Evolutionary conservation across 2,113 vertebrate species (phyloP).

Genomic region (Zosterops japonicus): DNA sequence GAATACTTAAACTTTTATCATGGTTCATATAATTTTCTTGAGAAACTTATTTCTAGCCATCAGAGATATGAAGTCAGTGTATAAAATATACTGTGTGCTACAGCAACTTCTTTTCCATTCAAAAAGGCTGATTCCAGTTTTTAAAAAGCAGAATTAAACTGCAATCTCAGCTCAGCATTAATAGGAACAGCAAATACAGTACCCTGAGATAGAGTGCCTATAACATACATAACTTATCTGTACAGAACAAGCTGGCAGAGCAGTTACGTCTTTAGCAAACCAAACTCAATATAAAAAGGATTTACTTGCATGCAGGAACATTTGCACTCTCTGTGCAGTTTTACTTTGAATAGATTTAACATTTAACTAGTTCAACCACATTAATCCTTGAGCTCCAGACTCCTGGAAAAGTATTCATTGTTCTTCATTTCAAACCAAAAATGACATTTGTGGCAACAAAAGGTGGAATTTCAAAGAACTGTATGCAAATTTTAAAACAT

Average conservation of each 20-base stretch:
- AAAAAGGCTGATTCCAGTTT: background rate
- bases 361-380: constrained; percentile 55
- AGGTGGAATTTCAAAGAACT: constrained; percentile 29
- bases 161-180: constrained; percentile 14
- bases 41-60: background rate
- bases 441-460: constrained; percentile 40
- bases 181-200: constrained; percentile 2
- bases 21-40: background rate
- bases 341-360: constrained; percentile 63
- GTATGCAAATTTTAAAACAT: constrained; percentile 48
- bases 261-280: constrained; percentile 22
- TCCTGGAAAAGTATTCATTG: constrained; percentile 21
- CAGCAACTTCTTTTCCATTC: background rate
- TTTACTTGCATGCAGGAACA: constrained; percentile 47
- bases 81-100: background rate
- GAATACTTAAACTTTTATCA: background rate
- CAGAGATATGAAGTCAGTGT: background rate
- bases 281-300: constrained; percentile 57
- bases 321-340: constrained; percentile 36
- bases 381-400: constrained; percentile 43
- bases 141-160: constrained; percentile 26
- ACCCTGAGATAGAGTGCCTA: background rate
- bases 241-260: constrained; percentile 37
- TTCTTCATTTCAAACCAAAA: constrained; percentile 35
- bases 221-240: constrained; percentile 47